A percentile compares a stretch with the other conserved stretches of the same genome.
Conservation (phyloP, 2,888 invertebrate species). For the Dasypogon diadema region DNA sequence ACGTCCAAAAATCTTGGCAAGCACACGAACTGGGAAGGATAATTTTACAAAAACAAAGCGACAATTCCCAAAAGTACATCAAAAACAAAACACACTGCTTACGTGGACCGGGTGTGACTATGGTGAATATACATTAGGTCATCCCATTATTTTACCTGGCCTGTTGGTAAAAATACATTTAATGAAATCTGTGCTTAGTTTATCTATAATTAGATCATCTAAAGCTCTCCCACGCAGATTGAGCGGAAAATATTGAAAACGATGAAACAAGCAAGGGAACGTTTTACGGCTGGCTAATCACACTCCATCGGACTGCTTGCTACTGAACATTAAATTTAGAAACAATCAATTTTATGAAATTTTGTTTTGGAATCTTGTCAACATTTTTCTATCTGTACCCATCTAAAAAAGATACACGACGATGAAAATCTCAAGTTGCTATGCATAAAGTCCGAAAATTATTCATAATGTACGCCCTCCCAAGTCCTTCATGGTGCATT, state of each 20-base stretch:
- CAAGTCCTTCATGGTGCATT: too few relatives aligned
- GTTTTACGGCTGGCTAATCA: too few relatives aligned
- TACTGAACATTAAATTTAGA: conserved; percentile 12
- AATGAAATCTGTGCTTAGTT: not conserved
- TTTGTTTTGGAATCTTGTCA: conserved; percentile 2
- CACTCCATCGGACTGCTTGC: too few relatives aligned
- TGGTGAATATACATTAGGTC: not conserved
- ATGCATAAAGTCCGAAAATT: too few relatives aligned
- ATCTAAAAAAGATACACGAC: too few relatives aligned
- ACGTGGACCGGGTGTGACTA: not conserved
- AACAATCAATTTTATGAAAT: conserved; percentile 22
- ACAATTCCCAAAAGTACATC: too few relatives aligned
- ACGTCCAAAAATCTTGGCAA: too few relatives aligned
- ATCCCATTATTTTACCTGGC: conserved; percentile 14
- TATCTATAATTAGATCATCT: conserved; percentile 29
- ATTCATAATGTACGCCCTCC: too few relatives aligned
- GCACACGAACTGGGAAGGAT: too few relatives aligned
- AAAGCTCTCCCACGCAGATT: conserved; percentile 20
- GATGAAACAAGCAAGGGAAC: not conserved
- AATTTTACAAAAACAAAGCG: too few relatives aligned
- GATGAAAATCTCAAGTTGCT: not conserved
- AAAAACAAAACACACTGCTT: not conserved
- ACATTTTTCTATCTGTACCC: not conserved
- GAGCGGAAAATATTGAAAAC: not conserved
- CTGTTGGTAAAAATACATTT: not conserved